phyloP scores from a whole-genome alignment of 2,797 vertebrate genomes.

The Mormyrus proboscirostris region DNA sequence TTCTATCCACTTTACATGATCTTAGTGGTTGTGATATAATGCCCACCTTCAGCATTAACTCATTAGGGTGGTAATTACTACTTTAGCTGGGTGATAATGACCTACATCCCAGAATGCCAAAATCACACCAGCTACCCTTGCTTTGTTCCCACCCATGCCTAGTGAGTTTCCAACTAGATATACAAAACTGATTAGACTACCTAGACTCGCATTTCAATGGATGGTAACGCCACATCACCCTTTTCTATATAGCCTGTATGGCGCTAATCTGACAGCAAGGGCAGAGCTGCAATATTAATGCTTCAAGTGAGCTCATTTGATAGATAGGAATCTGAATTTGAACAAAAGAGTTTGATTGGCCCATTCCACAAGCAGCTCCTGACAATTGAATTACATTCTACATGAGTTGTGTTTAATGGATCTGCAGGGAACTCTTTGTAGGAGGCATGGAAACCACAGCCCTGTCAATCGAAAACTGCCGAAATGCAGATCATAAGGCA shows the following conservation, averaged over 20 bases:
- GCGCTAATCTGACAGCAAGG: neutral
- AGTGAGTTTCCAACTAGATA: neutral
- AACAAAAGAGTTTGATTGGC: slow-evolving; percentile 2
- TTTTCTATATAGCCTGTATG: neutral
- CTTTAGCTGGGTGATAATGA: neutral
- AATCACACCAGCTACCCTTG: neutral
- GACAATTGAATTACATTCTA: neutral
- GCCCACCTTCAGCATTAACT: neutral
- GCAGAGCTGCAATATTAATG: neutral
- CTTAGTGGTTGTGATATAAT: neutral
- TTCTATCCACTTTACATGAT: neutral
- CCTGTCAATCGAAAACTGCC: neutral
- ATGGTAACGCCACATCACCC: neutral
- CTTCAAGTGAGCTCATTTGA: neutral
- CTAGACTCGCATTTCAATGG: neutral
- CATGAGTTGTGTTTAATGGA: neutral
- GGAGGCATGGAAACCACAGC: neutral
- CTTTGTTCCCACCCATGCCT: neutral
- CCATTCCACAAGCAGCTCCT: neutral
- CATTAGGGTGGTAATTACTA: neutral
- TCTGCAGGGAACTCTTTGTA: neutral
- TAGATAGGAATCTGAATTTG: slow-evolving; percentile 14
- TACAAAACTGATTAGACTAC: neutral
- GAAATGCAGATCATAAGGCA: neutral
- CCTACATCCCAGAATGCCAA: neutral